These are phyloP conservation scores for Neomorphus geoffroyi DNA, from an alignment of 2,797 vertebrate genomes.

Conservation along the genomic window DNA sequence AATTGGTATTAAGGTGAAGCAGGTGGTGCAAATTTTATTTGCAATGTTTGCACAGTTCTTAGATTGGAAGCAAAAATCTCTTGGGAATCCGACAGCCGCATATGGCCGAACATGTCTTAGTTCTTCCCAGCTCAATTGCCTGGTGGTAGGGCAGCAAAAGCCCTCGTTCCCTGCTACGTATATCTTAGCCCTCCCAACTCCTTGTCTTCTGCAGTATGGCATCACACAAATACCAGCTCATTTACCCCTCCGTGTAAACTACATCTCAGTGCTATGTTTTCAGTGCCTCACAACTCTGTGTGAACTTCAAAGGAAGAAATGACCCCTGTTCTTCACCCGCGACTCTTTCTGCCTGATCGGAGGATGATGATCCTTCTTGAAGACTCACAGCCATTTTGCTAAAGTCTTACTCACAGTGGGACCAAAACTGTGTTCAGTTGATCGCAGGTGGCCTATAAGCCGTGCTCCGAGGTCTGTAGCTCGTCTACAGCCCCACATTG, in stretches of 20 bases:
- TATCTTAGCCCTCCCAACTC: background rate
- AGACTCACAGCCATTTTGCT: background rate
- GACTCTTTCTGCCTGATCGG: background rate
- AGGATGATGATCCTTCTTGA: background rate
- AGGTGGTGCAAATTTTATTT: slow-evolving; percentile 14
- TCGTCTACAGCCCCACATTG: background rate
- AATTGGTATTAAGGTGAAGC: slow-evolving; percentile 17
- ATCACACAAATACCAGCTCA: background rate
- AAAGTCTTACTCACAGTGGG: background rate
- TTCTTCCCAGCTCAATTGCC: background rate
- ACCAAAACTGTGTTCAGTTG: background rate
- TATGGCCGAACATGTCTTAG: background rate
- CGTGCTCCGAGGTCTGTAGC: background rate
- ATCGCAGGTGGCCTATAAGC: background rate
- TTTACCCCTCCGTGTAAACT: background rate
- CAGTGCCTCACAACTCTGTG: slow-evolving; percentile 37
- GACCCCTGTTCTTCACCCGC: rapidly evolving
- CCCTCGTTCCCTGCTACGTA: background rate
- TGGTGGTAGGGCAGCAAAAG: background rate
- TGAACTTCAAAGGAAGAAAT: slow-evolving; percentile 21
- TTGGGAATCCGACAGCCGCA: background rate
- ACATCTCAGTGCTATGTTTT: background rate
- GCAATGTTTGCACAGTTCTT: background rate
- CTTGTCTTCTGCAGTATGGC: background rate
- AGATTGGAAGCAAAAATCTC: background rate